Evolutionary conservation across 2,797 vertebrate genomes (phyloP).

Genomic region (Craterocephalus amniculus): DNA sequence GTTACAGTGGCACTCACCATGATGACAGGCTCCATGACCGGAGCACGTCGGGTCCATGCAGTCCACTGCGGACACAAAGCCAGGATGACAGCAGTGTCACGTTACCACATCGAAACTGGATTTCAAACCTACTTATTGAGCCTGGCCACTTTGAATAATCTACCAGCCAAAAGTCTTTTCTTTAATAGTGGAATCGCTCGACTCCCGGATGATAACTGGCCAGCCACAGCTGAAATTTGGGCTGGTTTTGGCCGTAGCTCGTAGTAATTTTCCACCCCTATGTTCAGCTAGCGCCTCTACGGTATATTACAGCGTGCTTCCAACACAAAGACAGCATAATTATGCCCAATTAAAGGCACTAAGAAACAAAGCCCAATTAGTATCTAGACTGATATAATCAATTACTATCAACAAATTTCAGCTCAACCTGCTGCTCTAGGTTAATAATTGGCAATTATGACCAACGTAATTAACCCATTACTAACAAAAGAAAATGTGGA

Average conservation of each 20-base stretch:
- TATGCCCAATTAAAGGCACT: conserved; percentile 60
- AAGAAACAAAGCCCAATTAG: conserved; percentile 67
- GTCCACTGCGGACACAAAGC: conserved; percentile 83
- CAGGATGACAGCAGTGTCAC: conserved; percentile 29
- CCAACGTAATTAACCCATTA: conserved; percentile 65
- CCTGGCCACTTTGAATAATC: conserved; percentile 25
- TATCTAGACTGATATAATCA: conserved; percentile 68
- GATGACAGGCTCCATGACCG: conserved; percentile 92
- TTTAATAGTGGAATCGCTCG: conserved; percentile 32
- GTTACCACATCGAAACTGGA: conserved; percentile 37
- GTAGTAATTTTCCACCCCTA: conserved; percentile 56
- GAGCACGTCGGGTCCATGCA: conserved; percentile 94
- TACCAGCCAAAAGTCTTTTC: conserved; percentile 27
- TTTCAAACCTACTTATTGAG: conserved; percentile 45
- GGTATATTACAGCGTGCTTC: conserved; percentile 60
- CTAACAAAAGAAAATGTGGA: conserved; percentile 57
- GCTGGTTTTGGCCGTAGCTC: conserved; percentile 42
- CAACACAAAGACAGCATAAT: conserved; percentile 67
- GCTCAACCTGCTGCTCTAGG: conserved; percentile 64
- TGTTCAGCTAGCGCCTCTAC: conserved; percentile 45
- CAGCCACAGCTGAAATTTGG: conserved; percentile 30
- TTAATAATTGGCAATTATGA: conserved; percentile 74
- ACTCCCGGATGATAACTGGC: conserved; percentile 30
- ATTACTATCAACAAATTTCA: conserved; percentile 73
- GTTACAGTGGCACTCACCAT: conserved; percentile 95